phyloP scores from a whole-genome alignment of 2,113 vertebrate genomes.

The Phrynosoma blainvillii region DNA sequence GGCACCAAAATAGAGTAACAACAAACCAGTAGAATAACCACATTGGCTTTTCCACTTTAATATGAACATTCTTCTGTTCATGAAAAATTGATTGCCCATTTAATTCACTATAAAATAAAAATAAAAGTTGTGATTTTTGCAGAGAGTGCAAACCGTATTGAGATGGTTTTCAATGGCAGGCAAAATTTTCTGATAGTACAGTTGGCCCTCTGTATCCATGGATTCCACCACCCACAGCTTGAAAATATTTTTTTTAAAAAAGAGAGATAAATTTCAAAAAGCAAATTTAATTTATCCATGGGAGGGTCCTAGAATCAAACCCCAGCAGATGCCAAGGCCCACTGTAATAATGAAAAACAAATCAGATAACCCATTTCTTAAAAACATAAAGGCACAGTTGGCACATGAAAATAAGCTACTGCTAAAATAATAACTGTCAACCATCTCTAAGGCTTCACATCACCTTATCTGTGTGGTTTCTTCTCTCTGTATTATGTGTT shows the following conservation, averaged over 20 bases:
- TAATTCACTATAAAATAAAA: not conserved
- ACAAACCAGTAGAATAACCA: too few species aligned
- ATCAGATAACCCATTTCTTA: not conserved
- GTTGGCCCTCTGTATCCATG: too few species aligned
- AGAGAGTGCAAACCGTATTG: not conserved
- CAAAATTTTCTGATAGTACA: not conserved
- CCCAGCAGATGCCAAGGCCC: too few species aligned
- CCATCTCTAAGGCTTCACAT: not conserved
- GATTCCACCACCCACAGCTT: too few species aligned
- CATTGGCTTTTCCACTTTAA: not conserved
- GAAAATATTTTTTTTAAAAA: too few species aligned
- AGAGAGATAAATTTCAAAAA: too few species aligned
- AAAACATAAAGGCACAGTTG: not conserved
- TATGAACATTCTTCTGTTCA: not conserved
- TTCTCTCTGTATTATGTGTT: not conserved
- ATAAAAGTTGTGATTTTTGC: not conserved
- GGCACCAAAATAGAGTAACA: not conserved
- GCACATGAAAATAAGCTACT: not conserved
- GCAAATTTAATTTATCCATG: too few species aligned
- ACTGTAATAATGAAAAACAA: not conserved
- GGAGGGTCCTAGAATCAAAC: too few species aligned
- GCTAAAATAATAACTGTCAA: not conserved
- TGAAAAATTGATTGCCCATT: not conserved
- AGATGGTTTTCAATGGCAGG: not conserved
- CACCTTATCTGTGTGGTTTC: not conserved